phyloP scores from a whole-genome alignment of 2,888 invertebrate species.

The Hesperia comma region DNA sequence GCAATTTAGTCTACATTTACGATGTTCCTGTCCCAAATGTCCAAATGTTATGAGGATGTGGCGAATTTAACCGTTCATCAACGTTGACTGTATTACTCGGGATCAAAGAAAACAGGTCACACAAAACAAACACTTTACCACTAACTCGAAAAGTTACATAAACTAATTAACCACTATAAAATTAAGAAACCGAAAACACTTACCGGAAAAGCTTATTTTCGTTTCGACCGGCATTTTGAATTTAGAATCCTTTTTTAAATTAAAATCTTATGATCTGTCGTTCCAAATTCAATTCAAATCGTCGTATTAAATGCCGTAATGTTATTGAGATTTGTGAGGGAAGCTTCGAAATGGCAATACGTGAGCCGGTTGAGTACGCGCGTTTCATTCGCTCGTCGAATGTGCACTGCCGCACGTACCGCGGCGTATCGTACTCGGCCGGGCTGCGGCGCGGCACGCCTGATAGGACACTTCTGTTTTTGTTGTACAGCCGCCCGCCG shows the following conservation, averaged over 20 bases:
- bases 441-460: conserved; percentile 57
- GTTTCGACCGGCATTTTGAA: conserved; percentile 71
- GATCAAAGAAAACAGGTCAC: conserved; percentile 24
- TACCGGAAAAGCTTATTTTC: conserved; percentile 80
- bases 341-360: conserved; percentile 13
- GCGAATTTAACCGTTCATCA: conserved; percentile 33
- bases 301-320: conserved; percentile 15
- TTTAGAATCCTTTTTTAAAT: not conserved
- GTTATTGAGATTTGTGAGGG: conserved; percentile 12
- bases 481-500: conserved; percentile 48
- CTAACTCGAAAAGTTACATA: conserved; percentile 1
- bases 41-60: conserved; percentile 27
- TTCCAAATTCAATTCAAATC: not conserved
- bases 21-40: conserved; percentile 24
- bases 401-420: conserved; percentile 64
- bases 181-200: conserved; percentile 53
- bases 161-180: conserved; percentile 38
- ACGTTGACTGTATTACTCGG: conserved; percentile 12
- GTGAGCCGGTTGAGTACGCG: conserved; percentile 57
- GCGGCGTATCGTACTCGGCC: not conserved
- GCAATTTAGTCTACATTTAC: conserved; percentile 12
- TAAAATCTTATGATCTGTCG: not conserved
- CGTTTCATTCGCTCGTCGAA: conserved; percentile 63
- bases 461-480: conserved; percentile 60
- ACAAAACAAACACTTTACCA: conserved; percentile 14